Percentiles rank a stretch among this genome's conserved stretches.
Evolutionary conservation across 2,888 invertebrate species (phyloP).

Genomic region (Hydrotaea diabolus): DNA sequence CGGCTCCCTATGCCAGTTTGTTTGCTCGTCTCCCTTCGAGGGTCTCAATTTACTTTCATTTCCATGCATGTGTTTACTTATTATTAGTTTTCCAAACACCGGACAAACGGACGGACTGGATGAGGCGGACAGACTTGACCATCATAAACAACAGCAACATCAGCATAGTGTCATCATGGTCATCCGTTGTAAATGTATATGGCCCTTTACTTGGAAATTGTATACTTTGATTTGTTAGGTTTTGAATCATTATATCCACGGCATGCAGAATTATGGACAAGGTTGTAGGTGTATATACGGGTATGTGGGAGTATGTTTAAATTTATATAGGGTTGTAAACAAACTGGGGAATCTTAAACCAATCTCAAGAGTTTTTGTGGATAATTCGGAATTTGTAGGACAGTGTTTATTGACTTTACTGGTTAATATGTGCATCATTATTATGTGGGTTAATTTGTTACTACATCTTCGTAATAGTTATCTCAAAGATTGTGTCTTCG

Average conservation of each 20-base stretch:
- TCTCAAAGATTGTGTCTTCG: no score
- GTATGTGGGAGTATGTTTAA: background rate
- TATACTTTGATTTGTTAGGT: slow-evolving; percentile 32
- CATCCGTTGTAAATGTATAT: slow-evolving; percentile 25
- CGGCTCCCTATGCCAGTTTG: background rate
- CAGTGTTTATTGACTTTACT: no score
- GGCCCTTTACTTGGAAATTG: slow-evolving; percentile 15
- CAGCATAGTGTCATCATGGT: background rate
- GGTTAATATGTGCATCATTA: no score
- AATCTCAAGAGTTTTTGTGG: no score
- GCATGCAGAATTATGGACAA: background rate
- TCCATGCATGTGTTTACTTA: slow-evolving; percentile 33
- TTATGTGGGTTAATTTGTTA: no score
- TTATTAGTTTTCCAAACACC: slow-evolving; percentile 19
- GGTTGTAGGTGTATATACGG: background rate
- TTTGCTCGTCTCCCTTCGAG: slow-evolving; percentile 28
- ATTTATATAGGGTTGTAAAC: no score
- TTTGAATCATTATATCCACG: background rate
- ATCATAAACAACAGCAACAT: background rate
- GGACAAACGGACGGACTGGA: background rate
- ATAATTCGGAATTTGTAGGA: no score
- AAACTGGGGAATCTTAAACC: no score
- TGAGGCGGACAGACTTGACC: background rate
- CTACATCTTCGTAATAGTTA: no score
- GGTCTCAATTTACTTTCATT: slow-evolving; percentile 60